Evolutionary conservation across 1,140 invertebrate genomes (phyloP).

Genomic region (Nebria ingens): DNA sequence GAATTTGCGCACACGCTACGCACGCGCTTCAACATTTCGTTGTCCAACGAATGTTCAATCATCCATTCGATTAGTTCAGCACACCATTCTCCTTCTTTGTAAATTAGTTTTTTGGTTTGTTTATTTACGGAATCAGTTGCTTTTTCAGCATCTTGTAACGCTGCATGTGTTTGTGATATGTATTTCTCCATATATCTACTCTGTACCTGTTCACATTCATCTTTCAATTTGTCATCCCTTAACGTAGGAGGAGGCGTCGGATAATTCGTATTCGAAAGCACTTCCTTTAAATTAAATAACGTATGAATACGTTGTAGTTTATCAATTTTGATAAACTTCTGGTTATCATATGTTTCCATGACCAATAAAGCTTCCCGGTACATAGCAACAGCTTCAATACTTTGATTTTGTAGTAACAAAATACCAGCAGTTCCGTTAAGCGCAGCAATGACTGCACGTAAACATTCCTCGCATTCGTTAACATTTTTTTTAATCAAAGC

Average conservation of each 20-base stretch:
- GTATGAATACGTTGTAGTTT: slow-evolving; percentile 53
- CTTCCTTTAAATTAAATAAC: slow-evolving; percentile 52
- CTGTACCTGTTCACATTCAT: slow-evolving; percentile 43
- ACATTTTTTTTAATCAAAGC: slow-evolving; percentile 54
- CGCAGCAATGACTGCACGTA: slow-evolving; percentile 49
- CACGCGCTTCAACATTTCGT: slow-evolving; percentile 15
- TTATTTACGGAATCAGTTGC: slow-evolving; percentile 6
- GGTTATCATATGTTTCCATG: slow-evolving; percentile 41
- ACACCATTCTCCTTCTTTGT: slow-evolving; percentile 25
- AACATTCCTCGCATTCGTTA: slow-evolving; percentile 51
- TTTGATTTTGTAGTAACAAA: slow-evolving; percentile 44
- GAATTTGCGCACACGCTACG: background rate
- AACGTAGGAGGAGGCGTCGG: slow-evolving; percentile 38
- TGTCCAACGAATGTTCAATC: slow-evolving; percentile 14
- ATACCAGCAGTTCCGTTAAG: slow-evolving; percentile 59
- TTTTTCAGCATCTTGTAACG: slow-evolving; percentile 14
- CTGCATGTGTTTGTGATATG: slow-evolving; percentile 18
- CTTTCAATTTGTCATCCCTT: slow-evolving; percentile 37
- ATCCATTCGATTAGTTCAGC: slow-evolving; percentile 25
- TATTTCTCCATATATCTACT: slow-evolving; percentile 49
- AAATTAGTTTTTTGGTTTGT: slow-evolving; percentile 18
- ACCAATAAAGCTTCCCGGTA: slow-evolving; percentile 51
- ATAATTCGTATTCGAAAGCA: slow-evolving; percentile 29
- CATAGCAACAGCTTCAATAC: slow-evolving; percentile 41
- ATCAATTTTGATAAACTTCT: slow-evolving; percentile 31